Percentiles rank a stretch among this genome's conserved stretches.
These are phyloP conservation scores for Astreopora myriophthalma DNA, from an alignment of 64 coral and sea anemone species.

Conservation along the genomic window DNA sequence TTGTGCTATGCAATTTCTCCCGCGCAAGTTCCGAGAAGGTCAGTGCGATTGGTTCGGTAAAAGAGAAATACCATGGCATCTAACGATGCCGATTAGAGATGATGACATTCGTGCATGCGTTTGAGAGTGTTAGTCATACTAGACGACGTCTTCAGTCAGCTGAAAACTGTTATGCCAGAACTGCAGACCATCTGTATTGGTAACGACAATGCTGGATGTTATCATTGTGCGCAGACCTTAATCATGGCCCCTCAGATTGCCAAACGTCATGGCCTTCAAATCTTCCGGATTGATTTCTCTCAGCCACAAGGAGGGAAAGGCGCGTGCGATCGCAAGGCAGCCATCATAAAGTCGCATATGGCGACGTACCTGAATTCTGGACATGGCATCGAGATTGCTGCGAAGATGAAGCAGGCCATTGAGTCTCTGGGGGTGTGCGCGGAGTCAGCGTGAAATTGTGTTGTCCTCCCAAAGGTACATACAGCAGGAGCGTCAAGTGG, in stretches of 20 bases:
- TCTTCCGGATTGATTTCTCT: slow-evolving; percentile 11
- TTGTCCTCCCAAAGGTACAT: background rate
- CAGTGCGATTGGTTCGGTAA: background rate
- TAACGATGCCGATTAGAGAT: background rate
- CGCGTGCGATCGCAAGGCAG: background rate
- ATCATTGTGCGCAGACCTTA: no score
- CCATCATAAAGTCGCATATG: slow-evolving; percentile 12
- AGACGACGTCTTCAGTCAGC: no score
- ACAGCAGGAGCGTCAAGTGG: background rate
- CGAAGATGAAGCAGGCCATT: background rate
- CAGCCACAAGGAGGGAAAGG: slow-evolving; percentile 5
- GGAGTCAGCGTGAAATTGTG: background rate
- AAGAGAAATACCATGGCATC: background rate
- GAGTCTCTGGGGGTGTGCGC: background rate
- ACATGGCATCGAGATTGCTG: slow-evolving; percentile 4
- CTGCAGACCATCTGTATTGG: slow-evolving; percentile 1
- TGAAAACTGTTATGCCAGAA: slow-evolving; percentile 4
- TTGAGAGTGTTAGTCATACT: background rate
- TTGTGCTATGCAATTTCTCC: background rate
- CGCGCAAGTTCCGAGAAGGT: background rate
- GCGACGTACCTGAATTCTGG: background rate
- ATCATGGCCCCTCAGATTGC: slow-evolving; percentile 3
- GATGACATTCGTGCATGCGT: background rate
- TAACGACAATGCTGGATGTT: slow-evolving; percentile 15
- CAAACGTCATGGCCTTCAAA: slow-evolving; percentile 21